Evolutionary conservation across 1,140 invertebrate genomes (phyloP).

Genomic region (Leptonema lineaticorne): DNA sequence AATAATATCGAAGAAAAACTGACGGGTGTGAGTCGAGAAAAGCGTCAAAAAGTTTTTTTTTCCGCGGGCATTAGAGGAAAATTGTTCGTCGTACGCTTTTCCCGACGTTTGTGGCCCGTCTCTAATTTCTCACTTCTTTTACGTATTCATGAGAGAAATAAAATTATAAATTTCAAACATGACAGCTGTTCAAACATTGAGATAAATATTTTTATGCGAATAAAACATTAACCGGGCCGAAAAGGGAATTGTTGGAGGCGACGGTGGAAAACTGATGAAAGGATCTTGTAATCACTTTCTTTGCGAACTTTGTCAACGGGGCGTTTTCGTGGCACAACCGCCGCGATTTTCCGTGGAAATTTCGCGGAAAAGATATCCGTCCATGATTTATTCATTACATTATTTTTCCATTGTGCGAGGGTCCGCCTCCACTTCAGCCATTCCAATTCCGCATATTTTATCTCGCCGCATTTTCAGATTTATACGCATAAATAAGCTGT

Average conservation of each 20-base stretch:
- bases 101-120: conserved; percentile 15
- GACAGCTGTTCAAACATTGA: conserved; percentile 42
- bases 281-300: conserved; percentile 37
- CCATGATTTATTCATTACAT: conserved; percentile 41
- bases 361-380: conserved; percentile 28
- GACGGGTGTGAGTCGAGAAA: too few species aligned
- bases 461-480: conserved; percentile 37
- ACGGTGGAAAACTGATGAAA: conserved; percentile 34
- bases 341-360: too few species aligned
- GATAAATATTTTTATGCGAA: conserved; percentile 42
- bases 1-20: too few species aligned
- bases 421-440: too few species aligned
- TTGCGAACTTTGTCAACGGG: conserved; percentile 37
- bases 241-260: background rate
- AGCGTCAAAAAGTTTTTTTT: conserved; percentile 1
- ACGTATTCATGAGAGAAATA: conserved; percentile 41
- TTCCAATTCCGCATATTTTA: conserved; percentile 32
- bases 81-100: conserved; percentile 29
- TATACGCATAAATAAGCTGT: conserved; percentile 41
- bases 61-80: background rate
- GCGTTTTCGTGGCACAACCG: too few species aligned
- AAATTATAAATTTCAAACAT: conserved; percentile 41
- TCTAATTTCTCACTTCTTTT: conserved; percentile 39
- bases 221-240: conserved; percentile 28
- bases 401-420: conserved; percentile 42